Percentiles rank a stretch among this genome's conserved stretches.
phyloP scores from a whole-genome alignment of 2,888 invertebrate genomes.

The Nemapogon koenigi region DNA sequence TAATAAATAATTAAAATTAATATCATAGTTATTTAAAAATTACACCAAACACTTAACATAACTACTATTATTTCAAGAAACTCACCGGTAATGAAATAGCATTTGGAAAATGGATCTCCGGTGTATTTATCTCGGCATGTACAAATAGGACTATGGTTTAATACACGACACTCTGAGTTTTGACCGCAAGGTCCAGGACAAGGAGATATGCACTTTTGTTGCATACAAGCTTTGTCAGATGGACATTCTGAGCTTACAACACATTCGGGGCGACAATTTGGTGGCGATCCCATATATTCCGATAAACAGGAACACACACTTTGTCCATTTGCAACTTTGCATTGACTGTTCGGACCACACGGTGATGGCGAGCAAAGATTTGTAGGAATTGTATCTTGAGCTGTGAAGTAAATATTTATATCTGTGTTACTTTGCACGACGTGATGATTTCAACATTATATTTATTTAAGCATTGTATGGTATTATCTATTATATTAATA shows the following conservation, averaged over 20 bases:
- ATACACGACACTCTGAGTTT: slow-evolving; percentile 73
- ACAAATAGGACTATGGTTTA: slow-evolving; percentile 76
- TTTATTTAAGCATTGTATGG: slow-evolving; percentile 1
- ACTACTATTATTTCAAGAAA: no score
- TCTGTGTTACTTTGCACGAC: no score
- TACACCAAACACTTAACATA: slow-evolving; percentile 7
- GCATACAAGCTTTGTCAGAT: slow-evolving; percentile 68
- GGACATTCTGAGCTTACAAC: slow-evolving; percentile 74
- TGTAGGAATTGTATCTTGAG: slow-evolving; percentile 33
- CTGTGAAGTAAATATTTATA: slow-evolving; percentile 31
- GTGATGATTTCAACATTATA: slow-evolving; percentile 6
- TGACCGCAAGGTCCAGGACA: slow-evolving; percentile 76
- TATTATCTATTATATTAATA: neutral
- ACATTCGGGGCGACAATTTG: slow-evolving; percentile 76
- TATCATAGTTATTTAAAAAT: slow-evolving; percentile 9
- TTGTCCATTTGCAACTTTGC: slow-evolving; percentile 61
- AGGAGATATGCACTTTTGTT: slow-evolving; percentile 74
- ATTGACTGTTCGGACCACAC: slow-evolving; percentile 70
- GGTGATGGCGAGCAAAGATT: slow-evolving; percentile 67
- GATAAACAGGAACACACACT: slow-evolving; percentile 76
- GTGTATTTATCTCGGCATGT: slow-evolving; percentile 67
- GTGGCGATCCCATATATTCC: slow-evolving; percentile 71
- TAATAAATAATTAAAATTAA: slow-evolving; percentile 16
- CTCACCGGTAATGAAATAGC: slow-evolving; percentile 57
- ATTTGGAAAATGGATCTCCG: slow-evolving; percentile 72